Percentiles rank a stretch among this genome's conserved stretches.
Conservation (phyloP, 2,797 vertebrate species). For the Arrhamphus sclerolepis region DNA sequence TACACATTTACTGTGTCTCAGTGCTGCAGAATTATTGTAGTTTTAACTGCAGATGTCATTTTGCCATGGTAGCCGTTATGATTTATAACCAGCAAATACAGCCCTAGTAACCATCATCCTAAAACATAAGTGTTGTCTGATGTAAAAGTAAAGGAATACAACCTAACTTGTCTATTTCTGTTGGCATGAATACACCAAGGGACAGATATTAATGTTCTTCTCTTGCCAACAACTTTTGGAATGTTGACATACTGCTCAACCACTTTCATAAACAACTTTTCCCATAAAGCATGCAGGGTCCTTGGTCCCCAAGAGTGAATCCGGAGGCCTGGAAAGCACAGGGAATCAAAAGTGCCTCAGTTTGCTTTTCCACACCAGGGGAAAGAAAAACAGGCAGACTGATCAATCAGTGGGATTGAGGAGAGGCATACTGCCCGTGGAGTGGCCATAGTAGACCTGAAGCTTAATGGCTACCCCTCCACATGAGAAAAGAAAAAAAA, state of each 20-base stretch:
- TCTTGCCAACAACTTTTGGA: constrained; percentile 70
- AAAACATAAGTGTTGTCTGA: constrained; percentile 35
- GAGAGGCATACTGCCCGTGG: constrained; percentile 64
- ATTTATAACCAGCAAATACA: constrained; percentile 56
- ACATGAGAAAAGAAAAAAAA: constrained; percentile 61
- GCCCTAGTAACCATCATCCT: constrained; percentile 30
- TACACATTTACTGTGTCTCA: constrained; percentile 31
- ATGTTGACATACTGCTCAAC: constrained; percentile 71
- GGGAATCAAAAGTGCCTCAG: constrained; percentile 61
- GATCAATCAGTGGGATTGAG: constrained; percentile 72
- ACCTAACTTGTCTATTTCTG: constrained; percentile 53
- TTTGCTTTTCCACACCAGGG: constrained; percentile 73
- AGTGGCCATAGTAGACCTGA: constrained; percentile 60
- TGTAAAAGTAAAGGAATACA: constrained; percentile 49
- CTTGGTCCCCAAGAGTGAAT: constrained; percentile 45
- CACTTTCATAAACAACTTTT: constrained; percentile 70
- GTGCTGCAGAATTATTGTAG: constrained; percentile 29
- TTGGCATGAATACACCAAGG: constrained; percentile 51
- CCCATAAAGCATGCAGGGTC: constrained; percentile 58
- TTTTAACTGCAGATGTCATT: constrained; percentile 40
- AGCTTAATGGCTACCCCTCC: constrained; percentile 57
- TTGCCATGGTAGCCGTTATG: constrained; percentile 37
- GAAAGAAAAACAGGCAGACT: constrained; percentile 69
- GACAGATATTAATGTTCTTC: constrained; percentile 56
- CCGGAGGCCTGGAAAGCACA: constrained; percentile 46